phyloP scores from a whole-genome alignment of 1,140 invertebrate genomes.

The Drosophila sp. region DNA sequence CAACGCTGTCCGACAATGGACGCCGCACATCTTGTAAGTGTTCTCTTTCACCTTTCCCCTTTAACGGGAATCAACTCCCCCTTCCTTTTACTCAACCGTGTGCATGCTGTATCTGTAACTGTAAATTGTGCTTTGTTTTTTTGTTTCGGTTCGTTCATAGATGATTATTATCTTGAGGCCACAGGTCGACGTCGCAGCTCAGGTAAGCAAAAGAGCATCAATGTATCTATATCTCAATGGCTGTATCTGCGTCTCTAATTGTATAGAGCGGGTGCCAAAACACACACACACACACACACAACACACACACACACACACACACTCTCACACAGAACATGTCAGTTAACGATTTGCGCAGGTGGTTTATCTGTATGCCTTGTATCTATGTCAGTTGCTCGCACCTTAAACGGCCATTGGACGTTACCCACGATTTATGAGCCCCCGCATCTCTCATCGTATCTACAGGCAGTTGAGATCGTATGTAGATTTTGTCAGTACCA shows the following conservation, averaged over 20 bases:
- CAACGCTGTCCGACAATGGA: slow-evolving; percentile 67
- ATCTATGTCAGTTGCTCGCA: slow-evolving; percentile 77
- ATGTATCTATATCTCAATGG: slow-evolving; percentile 9
- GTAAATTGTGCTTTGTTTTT: slow-evolving; percentile 60
- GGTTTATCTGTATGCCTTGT: slow-evolving; percentile 52
- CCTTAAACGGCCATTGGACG: slow-evolving; percentile 70
- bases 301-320: neutral
- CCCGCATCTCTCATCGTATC: neutral
- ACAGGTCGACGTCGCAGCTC: slow-evolving; percentile 84
- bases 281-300: slow-evolving; percentile 8
- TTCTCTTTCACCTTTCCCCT: too few relatives aligned
- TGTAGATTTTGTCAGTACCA: slow-evolving; percentile 35
- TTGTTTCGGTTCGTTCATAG: slow-evolving; percentile 53
- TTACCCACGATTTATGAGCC: slow-evolving; percentile 63
- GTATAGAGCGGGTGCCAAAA: slow-evolving; percentile 17
- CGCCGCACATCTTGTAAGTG: slow-evolving; percentile 81
- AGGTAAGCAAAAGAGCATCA: slow-evolving; percentile 76
- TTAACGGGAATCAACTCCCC: neutral
- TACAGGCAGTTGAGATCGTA: neutral
- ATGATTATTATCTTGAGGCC: slow-evolving; percentile 84
- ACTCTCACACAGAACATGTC: slow-evolving; percentile 40
- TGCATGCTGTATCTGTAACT: slow-evolving; percentile 39
- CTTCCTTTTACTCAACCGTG: too few relatives aligned
- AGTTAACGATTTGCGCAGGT: slow-evolving; percentile 72
- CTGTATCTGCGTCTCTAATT: slow-evolving; percentile 39